These are phyloP conservation scores for Lagopus muta DNA, from an alignment of 2,113 vertebrate species.

Conservation along the genomic window DNA sequence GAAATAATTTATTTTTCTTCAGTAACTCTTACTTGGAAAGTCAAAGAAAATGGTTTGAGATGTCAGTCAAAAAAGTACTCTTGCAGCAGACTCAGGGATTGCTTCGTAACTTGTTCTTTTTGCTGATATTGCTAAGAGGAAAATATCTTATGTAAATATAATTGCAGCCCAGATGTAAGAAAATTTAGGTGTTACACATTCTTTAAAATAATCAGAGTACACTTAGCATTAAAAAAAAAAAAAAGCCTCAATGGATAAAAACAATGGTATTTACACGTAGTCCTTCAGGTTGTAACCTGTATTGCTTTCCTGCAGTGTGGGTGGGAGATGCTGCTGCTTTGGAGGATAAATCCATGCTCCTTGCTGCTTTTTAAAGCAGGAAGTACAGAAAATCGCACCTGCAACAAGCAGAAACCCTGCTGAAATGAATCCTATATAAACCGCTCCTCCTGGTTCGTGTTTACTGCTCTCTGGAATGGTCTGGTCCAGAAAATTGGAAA, in stretches of 20 bases:
- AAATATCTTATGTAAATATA: background rate
- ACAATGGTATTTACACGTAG: slow-evolving; percentile 84
- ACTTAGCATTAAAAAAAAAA: background rate
- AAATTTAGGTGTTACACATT: slow-evolving; percentile 2
- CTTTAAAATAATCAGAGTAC: slow-evolving; percentile 1
- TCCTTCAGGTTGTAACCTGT: slow-evolving; percentile 90
- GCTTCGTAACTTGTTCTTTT: background rate
- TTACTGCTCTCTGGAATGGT: slow-evolving; percentile 90
- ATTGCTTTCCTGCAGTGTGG: slow-evolving; percentile 80
- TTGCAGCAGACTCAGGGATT: background rate
- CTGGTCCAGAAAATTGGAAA: slow-evolving; percentile 89
- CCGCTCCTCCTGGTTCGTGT: slow-evolving; percentile 91
- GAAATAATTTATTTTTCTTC: background rate
- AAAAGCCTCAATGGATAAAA: background rate
- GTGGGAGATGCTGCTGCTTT: slow-evolving; percentile 76
- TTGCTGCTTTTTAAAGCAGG: slow-evolving; percentile 83
- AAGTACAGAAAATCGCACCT: slow-evolving; percentile 91
- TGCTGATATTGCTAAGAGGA: background rate
- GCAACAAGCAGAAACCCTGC: slow-evolving; percentile 87
- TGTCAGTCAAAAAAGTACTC: background rate
- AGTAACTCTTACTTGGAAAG: background rate
- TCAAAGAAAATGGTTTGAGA: background rate
- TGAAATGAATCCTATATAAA: slow-evolving; percentile 92
- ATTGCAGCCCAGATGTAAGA: background rate
- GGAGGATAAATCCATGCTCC: slow-evolving; percentile 79